Evolutionary conservation across 2,888 invertebrate species (phyloP).

Genomic region (Alsophila aescularia): DNA sequence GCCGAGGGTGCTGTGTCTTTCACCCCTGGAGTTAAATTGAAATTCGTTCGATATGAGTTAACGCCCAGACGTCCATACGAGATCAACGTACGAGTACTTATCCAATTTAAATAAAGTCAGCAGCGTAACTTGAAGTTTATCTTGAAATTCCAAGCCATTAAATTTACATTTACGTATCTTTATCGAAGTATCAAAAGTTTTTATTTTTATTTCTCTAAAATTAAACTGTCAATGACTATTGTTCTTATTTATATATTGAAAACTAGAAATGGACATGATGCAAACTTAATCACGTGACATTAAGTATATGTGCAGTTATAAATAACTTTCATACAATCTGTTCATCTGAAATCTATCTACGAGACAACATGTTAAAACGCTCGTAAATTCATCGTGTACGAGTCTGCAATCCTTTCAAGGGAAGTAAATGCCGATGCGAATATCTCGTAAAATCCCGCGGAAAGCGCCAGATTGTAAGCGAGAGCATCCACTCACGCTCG

Average conservation of each 20-base stretch:
- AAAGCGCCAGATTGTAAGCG: conserved; percentile 50
- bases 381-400: conserved; percentile 6
- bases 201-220: not conserved
- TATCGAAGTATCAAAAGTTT: not conserved
- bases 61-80: conserved; percentile 27
- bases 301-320: not conserved
- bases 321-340: not conserved
- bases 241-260: not conserved
- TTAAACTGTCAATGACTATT: not conserved
- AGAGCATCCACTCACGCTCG: conserved; percentile 55
- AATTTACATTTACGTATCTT: not conserved
- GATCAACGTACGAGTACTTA: conserved; percentile 35
- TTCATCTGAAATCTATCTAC: conserved; percentile 7
- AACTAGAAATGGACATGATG: too few relatives aligned
- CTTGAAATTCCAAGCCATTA: conserved; percentile 22
- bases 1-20: conserved; percentile 27
- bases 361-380: conserved; percentile 5
- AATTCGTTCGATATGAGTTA: conserved; percentile 42
- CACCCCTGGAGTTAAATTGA: conserved; percentile 39
- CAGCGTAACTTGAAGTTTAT: conserved; percentile 23
- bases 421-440: conserved; percentile 41
- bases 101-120: conserved; percentile 32
- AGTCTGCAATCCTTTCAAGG: not conserved
- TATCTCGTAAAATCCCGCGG: conserved; percentile 44
- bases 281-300: too few relatives aligned